Percentiles rank a stretch among this genome's conserved stretches.
phyloP scores from a whole-genome alignment of 1,140 invertebrate species.

The Cotesia vestalis region DNA sequence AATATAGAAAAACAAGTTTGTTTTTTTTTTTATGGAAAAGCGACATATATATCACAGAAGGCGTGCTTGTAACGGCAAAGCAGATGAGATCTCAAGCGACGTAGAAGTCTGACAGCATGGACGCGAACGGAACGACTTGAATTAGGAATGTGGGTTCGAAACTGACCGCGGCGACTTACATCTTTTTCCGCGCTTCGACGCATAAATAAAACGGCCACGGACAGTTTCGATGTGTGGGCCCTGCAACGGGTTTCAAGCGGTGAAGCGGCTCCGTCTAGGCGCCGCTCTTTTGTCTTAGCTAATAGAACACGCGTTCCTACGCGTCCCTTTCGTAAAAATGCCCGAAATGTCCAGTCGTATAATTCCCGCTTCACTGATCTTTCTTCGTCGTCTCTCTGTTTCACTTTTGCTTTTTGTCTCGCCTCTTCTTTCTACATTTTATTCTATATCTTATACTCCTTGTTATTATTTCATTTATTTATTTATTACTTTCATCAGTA shows the following conservation, averaged over 20 bases:
- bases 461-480: not conserved
- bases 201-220: constrained; percentile 64
- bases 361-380: constrained; percentile 57
- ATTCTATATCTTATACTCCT: not conserved
- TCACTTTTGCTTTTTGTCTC: constrained; percentile 30
- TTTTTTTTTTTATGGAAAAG: not conserved
- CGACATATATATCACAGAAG: constrained; percentile 10
- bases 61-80: constrained; percentile 3
- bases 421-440: constrained; percentile 28
- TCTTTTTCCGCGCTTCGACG: constrained; percentile 64
- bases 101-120: constrained; percentile 18
- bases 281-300: constrained; percentile 66
- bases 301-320: constrained; percentile 65
- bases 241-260: constrained; percentile 22
- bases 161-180: constrained; percentile 53
- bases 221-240: constrained; percentile 52
- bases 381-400: constrained; percentile 15
- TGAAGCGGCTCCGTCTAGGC: constrained; percentile 52
- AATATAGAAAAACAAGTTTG: no score
- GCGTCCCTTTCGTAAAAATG: constrained; percentile 62
- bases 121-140: constrained; percentile 7
- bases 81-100: constrained; percentile 23
- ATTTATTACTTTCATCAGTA: not conserved
- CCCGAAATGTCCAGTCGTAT: constrained; percentile 63
- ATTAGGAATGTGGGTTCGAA: constrained; percentile 53